These are phyloP conservation scores for Sebastes trivittatus DNA, from an alignment of 2,797 vertebrate genomes.

Conservation along the genomic window DNA sequence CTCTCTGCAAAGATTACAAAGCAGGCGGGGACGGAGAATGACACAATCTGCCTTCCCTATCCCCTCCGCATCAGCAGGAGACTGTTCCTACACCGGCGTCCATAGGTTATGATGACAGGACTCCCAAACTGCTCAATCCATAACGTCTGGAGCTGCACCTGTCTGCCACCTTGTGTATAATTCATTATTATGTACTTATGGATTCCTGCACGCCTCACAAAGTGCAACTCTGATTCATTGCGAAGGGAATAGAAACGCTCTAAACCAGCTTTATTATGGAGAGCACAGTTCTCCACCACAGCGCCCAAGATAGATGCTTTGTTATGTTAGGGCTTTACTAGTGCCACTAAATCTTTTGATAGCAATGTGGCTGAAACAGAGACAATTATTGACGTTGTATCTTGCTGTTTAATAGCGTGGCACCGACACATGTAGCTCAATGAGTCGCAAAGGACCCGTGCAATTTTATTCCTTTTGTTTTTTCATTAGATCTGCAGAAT, in stretches of 20 bases:
- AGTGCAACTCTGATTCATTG: slow-evolving; percentile 59
- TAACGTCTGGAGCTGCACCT: slow-evolving; percentile 39
- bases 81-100: slow-evolving; percentile 19
- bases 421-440: slow-evolving; percentile 44
- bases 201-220: slow-evolving; percentile 45
- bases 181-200: slow-evolving; percentile 67
- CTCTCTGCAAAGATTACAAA: slow-evolving; percentile 57
- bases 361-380: slow-evolving; percentile 37
- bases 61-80: slow-evolving; percentile 22
- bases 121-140: slow-evolving; percentile 56
- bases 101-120: slow-evolving; percentile 52
- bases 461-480: slow-evolving; percentile 25
- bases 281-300: slow-evolving; percentile 8
- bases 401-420: slow-evolving; percentile 48
- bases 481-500: slow-evolving; percentile 28
- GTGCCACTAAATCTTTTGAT: slow-evolving; percentile 59
- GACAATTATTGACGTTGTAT: slow-evolving; percentile 59
- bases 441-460: slow-evolving; percentile 40
- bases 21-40: slow-evolving; percentile 25
- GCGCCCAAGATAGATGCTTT: slow-evolving; percentile 41
- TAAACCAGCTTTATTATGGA: slow-evolving; percentile 53
- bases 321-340: slow-evolving; percentile 51
- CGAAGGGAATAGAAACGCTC: slow-evolving; percentile 41
- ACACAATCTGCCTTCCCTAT: slow-evolving; percentile 37
- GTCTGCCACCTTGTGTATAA: slow-evolving; percentile 55